Conservation (phyloP, 2,888 invertebrate genomes). For the Lacanobia wlatinum region DNA sequence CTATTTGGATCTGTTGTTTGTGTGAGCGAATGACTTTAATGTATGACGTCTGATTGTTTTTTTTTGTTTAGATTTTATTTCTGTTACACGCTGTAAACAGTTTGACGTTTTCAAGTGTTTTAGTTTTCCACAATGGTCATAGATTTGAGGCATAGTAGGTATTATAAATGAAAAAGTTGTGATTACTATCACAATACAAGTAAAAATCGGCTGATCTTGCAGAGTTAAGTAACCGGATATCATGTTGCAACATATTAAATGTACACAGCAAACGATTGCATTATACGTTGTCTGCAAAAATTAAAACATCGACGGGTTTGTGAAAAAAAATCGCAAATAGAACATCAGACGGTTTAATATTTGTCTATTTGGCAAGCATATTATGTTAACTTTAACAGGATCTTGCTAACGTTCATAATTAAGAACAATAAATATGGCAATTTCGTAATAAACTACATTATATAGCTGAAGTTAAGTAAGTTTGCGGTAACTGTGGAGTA, state of each 20-base stretch:
- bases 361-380: conserved; percentile 3
- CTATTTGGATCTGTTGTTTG: conserved; percentile 57
- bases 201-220: conserved; percentile 13
- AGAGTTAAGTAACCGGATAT: conserved; percentile 8
- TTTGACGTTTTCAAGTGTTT: conserved; percentile 42
- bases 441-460: conserved; percentile 39
- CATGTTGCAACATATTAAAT: conserved; percentile 30
- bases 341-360: conserved; percentile 15
- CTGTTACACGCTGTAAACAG: conserved; percentile 21
- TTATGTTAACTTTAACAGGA: conserved; percentile 11
- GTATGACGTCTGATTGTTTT: conserved; percentile 55
- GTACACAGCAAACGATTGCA: conserved; percentile 40
- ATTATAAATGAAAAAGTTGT: conserved; percentile 2
- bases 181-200: conserved; percentile 11
- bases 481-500: conserved; percentile 53
- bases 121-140: conserved; percentile 22
- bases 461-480: conserved; percentile 59
- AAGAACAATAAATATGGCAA: conserved; percentile 33
- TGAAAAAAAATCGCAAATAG: conserved; percentile 32
- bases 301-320: conserved; percentile 18
- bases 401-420: conserved; percentile 16
- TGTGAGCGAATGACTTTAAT: conserved; percentile 60
- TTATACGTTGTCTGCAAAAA: conserved; percentile 26
- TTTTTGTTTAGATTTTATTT: conserved; percentile 42
- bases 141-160: conserved; percentile 8